phyloP scores from a whole-genome alignment of 2,888 invertebrate genomes.

The Orthosia incerta region DNA sequence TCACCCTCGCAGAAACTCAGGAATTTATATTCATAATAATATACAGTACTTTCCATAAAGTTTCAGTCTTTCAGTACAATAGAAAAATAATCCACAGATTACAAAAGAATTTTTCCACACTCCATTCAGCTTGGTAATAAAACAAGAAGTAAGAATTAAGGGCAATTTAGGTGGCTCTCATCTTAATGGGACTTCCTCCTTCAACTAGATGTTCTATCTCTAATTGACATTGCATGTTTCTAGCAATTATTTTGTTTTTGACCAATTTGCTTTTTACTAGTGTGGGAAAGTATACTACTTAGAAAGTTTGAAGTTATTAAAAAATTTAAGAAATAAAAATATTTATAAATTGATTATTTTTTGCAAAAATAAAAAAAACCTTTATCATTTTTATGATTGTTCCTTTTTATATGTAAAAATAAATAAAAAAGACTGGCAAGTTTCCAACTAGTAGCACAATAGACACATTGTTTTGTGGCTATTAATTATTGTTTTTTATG shows the following conservation, averaged over 20 bases:
- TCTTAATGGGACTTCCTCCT: conserved; percentile 89
- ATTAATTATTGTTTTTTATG: not conserved
- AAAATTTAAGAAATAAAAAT: not conserved
- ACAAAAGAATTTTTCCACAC: conserved; percentile 32
- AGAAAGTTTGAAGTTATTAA: not conserved
- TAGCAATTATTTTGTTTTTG: conserved; percentile 64
- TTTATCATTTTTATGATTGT: no score
- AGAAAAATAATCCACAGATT: conserved; percentile 24
- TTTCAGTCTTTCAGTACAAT: conserved; percentile 4
- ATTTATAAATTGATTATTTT: not conserved
- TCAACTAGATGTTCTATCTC: conserved; percentile 73
- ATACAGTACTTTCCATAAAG: not conserved
- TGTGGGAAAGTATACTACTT: conserved; percentile 20
- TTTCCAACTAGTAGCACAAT: not conserved
- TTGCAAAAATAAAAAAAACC: no score
- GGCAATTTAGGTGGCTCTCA: conserved; percentile 83
- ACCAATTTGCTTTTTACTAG: conserved; percentile 20
- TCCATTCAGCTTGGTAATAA: conserved; percentile 70
- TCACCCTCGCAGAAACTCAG: not conserved
- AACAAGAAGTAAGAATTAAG: conserved; percentile 85
- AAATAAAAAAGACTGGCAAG: not conserved
- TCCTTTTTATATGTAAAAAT: not conserved
- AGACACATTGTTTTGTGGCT: not conserved
- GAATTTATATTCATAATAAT: conserved; percentile 24
- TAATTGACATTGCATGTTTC: conserved; percentile 69